A percentile compares a stretch with the other conserved stretches of the same genome.
Conservation (phyloP, 2,888 invertebrate species). For the Pristionchus fissidentatus region DNA sequence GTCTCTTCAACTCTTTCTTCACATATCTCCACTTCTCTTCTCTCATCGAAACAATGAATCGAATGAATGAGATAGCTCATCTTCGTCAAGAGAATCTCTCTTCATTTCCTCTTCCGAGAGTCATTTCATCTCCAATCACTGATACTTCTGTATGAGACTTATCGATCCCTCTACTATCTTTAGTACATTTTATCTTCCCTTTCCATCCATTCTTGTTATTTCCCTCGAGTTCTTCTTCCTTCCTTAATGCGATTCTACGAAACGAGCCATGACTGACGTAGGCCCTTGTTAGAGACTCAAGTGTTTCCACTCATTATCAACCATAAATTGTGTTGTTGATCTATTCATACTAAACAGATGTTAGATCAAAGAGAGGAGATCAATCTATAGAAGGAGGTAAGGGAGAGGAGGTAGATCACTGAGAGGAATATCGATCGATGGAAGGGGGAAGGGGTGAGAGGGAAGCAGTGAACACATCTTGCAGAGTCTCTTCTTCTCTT, state of each 20-base stretch:
- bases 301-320: too few relatives aligned
- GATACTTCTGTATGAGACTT: conserved; percentile 14
- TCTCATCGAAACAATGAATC: not conserved
- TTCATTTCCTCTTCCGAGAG: not conserved
- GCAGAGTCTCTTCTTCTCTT: not conserved
- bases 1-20: not conserved
- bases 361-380: too few relatives aligned
- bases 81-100: not conserved
- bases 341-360: too few relatives aligned
- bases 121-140: not conserved
- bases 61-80: not conserved
- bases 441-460: not conserved
- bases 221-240: too few relatives aligned
- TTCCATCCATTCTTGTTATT: not conserved
- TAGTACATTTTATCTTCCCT: not conserved
- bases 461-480: not conserved
- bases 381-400: not conserved
- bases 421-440: not conserved
- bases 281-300: not conserved
- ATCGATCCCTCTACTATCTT: not conserved
- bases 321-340: too few relatives aligned
- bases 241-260: too few relatives aligned
- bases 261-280: too few relatives aligned
- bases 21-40: not conserved
- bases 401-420: not conserved